A percentile compares a stretch with the other conserved stretches of the same genome.
These are phyloP conservation scores for Tethea ocularis DNA, from an alignment of 2,888 invertebrate species.

Conservation along the genomic window DNA sequence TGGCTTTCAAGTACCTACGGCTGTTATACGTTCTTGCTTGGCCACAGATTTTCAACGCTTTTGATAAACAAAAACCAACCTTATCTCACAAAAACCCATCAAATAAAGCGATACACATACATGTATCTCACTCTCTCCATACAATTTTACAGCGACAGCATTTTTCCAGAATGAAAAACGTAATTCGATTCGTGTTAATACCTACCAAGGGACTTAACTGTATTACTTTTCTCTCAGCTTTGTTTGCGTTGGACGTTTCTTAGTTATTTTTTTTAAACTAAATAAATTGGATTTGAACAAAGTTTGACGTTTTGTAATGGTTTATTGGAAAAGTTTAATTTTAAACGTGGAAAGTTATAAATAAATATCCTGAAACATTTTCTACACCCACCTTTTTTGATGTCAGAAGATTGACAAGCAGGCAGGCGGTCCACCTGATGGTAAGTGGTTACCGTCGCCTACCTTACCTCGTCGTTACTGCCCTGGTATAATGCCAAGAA, in stretches of 20 bases:
- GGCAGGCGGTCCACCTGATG: too few species aligned
- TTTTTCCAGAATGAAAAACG: slow-evolving; percentile 5
- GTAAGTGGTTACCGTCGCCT: too few species aligned
- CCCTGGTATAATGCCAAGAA: too few species aligned
- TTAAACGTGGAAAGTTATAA: background rate
- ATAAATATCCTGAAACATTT: too few species aligned
- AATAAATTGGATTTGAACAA: background rate
- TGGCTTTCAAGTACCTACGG: too few species aligned
- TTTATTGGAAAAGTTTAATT: background rate
- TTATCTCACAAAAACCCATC: too few species aligned
- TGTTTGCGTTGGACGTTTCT: background rate
- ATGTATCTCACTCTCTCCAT: background rate
- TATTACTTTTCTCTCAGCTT: slow-evolving; percentile 4
- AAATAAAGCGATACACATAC: background rate
- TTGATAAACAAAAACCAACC: too few species aligned
- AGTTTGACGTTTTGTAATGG: background rate
- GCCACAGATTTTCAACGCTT: too few species aligned
- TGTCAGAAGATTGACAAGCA: too few species aligned
- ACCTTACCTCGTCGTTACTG: too few species aligned
- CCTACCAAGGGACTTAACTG: slow-evolving; percentile 4
- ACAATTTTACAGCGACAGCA: slow-evolving; percentile 7
- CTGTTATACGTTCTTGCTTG: too few species aligned
- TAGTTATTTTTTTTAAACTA: background rate
- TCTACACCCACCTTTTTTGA: too few species aligned
- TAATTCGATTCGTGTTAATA: slow-evolving; percentile 9